Evolutionary conservation across 2,888 invertebrate species (phyloP).

Genomic region (Tricholauxania praeusta): DNA sequence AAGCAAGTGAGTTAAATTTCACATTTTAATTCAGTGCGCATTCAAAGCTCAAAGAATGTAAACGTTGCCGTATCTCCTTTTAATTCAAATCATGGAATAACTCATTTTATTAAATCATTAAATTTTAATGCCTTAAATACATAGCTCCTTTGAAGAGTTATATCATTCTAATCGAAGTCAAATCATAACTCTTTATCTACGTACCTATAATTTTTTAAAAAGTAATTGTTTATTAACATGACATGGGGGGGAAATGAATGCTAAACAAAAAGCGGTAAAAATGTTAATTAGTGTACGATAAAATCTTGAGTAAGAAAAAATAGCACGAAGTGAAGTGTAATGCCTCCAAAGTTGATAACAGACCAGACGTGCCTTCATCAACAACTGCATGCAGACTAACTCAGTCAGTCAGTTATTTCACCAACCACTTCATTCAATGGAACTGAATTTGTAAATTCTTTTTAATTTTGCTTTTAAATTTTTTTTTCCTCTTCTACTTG

Average conservation of each 20-base stretch:
- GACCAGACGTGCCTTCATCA: conserved; percentile 12
- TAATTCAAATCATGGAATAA: neutral
- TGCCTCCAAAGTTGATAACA: neutral
- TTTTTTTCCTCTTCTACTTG: neutral
- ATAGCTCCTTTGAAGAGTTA: too few relatives aligned
- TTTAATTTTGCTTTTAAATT: neutral
- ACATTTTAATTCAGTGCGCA: conserved; percentile 23
- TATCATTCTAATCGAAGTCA: too few relatives aligned
- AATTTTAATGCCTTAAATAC: neutral
- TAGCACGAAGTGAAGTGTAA: too few relatives aligned
- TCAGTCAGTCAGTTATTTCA: neutral
- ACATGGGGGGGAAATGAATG: too few relatives aligned
- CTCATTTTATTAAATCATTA: too few relatives aligned
- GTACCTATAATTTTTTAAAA: too few relatives aligned
- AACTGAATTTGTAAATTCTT: conserved; percentile 10
- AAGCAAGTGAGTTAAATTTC: conserved; percentile 7
- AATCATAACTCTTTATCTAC: too few relatives aligned
- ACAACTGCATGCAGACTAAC: conserved; percentile 18
- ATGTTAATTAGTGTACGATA: too few relatives aligned
- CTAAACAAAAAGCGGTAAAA: too few relatives aligned
- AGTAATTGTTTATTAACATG: too few relatives aligned
- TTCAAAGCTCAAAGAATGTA: conserved; percentile 28
- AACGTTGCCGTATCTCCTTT: neutral
- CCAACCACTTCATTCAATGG: conserved; percentile 19
- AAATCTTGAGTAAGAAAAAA: too few relatives aligned